Base-by-base conservation (phyloP, 2,888 invertebrate genomes). In the Hanleya hanleyi region DNA sequence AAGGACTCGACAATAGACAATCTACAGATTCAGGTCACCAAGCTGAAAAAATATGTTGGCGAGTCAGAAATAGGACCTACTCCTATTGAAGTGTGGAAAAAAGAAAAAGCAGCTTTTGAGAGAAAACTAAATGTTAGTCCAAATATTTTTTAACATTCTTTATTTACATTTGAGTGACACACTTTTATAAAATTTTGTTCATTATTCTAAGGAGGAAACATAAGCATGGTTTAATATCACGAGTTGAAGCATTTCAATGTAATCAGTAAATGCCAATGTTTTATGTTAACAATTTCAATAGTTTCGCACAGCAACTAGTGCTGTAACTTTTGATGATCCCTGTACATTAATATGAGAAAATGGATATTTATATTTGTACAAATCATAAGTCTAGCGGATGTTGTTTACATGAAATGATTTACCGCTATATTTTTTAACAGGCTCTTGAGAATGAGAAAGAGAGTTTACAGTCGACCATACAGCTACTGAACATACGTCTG, bases 1-100 rank as follows among this genome's bases (percentile, higher is more conserved):
- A 84, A 84, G 33, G 79, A 76, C 29, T 66, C 38, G 6, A 73
- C 73, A 15, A 29, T 84, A 18, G 77, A 82, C 33, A 81, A 81
- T 41, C 82, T 81, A 36, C 49, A 69, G 0, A 78, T 80, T 32
- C 82, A 86, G 71, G 75, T 87, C 12, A 51, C 37, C 26, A 81
- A 84, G 73, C 75, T 88, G 62, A 86, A 84, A 76, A 84, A 77
- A 7, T 88, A 87, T 71, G 83, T 88, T n/a, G 84, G 86, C 18
- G 83, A 88, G 49, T 76, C 83, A 32, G 86, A 88, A 41, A 78
- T 81, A 57, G 68, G 80, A 0, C 82, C 83, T n/a, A 80, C 80
- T 62, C 83, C 87, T 32, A 74, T 76, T 6, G 80, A 84, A 69
- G 77, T 84, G 32, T 83, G 81, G 79, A 83, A 76, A 36, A 82